Conservation (phyloP, 2,888 invertebrate genomes). For the Xanthia togata region DNA sequence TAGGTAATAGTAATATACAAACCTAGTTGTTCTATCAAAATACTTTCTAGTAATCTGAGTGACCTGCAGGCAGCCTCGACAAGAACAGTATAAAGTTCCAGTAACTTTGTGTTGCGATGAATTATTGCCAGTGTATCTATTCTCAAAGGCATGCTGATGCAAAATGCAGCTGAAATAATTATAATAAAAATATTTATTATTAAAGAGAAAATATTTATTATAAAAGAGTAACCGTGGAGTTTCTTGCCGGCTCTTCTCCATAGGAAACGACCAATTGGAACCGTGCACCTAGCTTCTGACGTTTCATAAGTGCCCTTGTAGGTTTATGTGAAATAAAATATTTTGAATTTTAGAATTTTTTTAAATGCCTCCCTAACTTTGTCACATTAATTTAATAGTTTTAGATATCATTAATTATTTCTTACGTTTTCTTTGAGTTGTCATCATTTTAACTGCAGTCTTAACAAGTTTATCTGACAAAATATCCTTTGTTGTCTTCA, state of each 20-base stretch:
- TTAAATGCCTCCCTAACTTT: too few species aligned
- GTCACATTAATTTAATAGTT: background rate
- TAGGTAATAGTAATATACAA: slow-evolving; percentile 57
- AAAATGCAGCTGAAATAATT: slow-evolving; percentile 83
- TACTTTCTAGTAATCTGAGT: slow-evolving; percentile 92
- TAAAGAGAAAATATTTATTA: too few species aligned
- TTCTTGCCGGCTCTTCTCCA: too few species aligned
- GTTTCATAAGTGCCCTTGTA: too few species aligned
- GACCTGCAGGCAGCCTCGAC: slow-evolving; percentile 94
- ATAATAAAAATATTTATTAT: background rate
- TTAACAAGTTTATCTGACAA: slow-evolving; percentile 88
- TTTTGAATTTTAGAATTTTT: too few species aligned
- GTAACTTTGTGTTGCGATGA: slow-evolving; percentile 91
- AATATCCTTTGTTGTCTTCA: slow-evolving; percentile 91
- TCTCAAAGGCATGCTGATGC: slow-evolving; percentile 91
- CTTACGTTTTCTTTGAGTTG: slow-evolving; percentile 92
- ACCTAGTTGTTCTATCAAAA: slow-evolving; percentile 91
- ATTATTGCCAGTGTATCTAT: slow-evolving; percentile 94
- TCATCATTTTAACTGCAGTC: slow-evolving; percentile 90
- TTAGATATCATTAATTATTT: slow-evolving; percentile 31
- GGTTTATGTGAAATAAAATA: too few species aligned
- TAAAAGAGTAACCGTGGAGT: too few species aligned
- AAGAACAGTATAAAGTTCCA: slow-evolving; percentile 93
- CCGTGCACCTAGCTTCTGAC: too few species aligned
- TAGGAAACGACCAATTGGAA: too few species aligned